phyloP scores from a whole-genome alignment of 1,140 invertebrate species.

The Pseudachorutes palmiensis region DNA sequence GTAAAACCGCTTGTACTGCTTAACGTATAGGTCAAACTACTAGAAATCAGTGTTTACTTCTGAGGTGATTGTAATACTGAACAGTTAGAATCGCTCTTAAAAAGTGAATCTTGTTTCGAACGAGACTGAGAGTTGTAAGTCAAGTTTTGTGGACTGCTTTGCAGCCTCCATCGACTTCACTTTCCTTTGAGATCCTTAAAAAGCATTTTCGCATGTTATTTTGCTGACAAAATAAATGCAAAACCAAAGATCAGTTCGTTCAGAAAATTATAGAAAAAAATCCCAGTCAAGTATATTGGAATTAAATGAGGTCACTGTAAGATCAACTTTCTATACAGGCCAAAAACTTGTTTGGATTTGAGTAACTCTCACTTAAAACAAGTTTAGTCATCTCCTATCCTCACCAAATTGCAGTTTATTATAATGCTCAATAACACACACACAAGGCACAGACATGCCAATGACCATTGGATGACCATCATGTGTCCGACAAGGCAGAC shows the following conservation, averaged over 20 bases:
- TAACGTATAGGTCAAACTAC: neutral
- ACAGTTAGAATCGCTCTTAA: neutral
- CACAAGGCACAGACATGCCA: neutral
- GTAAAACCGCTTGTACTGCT: neutral
- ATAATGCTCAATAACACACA: neutral
- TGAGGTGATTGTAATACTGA: conserved; percentile 11
- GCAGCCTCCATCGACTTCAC: neutral
- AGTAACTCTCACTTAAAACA: conserved; percentile 14
- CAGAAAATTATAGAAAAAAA: conserved; percentile 4
- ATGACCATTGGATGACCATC: neutral
- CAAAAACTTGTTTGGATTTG: conserved; percentile 9
- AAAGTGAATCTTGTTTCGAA: conserved; percentile 10
- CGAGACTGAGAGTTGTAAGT: conserved; percentile 13
- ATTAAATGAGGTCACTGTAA: conserved; percentile 2
- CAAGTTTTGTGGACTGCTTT: conserved; percentile 7
- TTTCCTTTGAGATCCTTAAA: conserved; percentile 13
- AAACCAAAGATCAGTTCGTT: conserved; percentile 13
- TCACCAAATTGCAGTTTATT: neutral
- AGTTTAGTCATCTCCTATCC: conserved; percentile 1
- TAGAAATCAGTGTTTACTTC: conserved; percentile 4
- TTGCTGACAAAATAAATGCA: neutral
- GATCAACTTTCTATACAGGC: conserved; percentile 2
- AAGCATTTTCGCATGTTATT: neutral
- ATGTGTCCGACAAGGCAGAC: too few species aligned
- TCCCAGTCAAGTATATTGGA: neutral